Conservation (phyloP, 2,113 vertebrate species). For the Aramus guarauna region DNA sequence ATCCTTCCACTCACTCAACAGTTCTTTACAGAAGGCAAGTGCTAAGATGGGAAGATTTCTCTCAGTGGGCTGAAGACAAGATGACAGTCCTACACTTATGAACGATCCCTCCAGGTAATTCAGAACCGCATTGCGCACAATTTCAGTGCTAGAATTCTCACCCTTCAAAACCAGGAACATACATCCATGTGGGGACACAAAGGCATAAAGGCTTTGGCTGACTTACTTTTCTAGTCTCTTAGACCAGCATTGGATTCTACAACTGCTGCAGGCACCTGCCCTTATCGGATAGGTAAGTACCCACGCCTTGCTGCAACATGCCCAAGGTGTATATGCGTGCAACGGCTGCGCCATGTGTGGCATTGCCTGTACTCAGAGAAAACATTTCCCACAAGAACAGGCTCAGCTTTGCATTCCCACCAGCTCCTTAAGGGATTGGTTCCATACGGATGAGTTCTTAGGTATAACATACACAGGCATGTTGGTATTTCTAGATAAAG, state of each 20-base stretch:
- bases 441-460: background rate
- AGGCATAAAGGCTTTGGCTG: background rate
- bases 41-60: background rate
- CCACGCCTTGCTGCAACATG: background rate
- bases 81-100: no score
- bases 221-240: background rate
- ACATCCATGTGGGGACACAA: background rate
- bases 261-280: background rate
- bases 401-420: background rate
- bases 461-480: background rate
- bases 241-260: background rate
- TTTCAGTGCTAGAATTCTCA: background rate
- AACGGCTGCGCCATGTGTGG: slow-evolving; percentile 2
- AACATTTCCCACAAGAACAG: slow-evolving; percentile 28
- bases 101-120: background rate
- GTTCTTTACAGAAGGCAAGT: background rate
- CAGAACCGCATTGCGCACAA: accelerated
- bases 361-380: background rate
- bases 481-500: background rate
- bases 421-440: background rate
- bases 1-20: background rate
- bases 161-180: background rate
- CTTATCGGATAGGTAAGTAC: background rate
- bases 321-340: accelerated
- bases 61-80: background rate